phyloP scores from a whole-genome alignment of 2,797 vertebrate species.

The Pangasius djambal region DNA sequence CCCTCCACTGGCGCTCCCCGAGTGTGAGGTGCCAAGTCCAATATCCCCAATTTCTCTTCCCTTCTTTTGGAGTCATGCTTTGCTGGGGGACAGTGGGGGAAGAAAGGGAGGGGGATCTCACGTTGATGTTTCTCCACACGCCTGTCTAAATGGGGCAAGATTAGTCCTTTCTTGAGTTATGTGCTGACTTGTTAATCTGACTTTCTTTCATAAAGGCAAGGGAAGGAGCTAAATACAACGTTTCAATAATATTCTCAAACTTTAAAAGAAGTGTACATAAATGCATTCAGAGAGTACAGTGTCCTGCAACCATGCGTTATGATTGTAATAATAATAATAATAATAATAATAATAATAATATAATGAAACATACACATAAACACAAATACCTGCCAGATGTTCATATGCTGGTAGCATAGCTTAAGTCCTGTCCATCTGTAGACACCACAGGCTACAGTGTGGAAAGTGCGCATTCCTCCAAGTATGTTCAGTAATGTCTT shows the following conservation, averaged over 20 bases:
- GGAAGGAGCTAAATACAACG: conserved; percentile 11
- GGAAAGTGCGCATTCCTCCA: neutral
- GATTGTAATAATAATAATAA: neutral
- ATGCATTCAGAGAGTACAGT: neutral
- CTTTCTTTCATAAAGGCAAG: conserved; percentile 56
- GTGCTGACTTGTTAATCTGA: conserved; percentile 78
- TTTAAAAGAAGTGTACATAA: neutral
- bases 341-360: too few relatives aligned
- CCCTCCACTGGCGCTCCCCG: conserved; percentile 70
- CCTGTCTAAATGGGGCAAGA: conserved; percentile 66
- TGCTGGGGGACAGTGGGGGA: conserved; percentile 38
- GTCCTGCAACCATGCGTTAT: neutral
- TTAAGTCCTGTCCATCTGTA: neutral
- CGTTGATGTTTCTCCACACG: conserved; percentile 57
- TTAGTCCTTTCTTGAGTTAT: conserved; percentile 67
- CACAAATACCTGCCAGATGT: conserved; percentile 29
- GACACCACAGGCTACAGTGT: neutral
- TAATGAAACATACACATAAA: conserved; percentile 6
- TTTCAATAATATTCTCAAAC: neutral
- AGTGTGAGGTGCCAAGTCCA: conserved; percentile 86
- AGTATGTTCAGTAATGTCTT: conserved; percentile 37
- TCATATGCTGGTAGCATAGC: neutral
- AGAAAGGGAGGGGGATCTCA: conserved; percentile 53
- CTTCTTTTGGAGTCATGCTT: conserved; percentile 72
- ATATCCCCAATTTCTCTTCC: conserved; percentile 82